Percentiles rank a stretch among this genome's conserved stretches.
Evolutionary conservation across 2,113 vertebrate genomes (phyloP).

Genomic region (Odobenus rosmarus): DNA sequence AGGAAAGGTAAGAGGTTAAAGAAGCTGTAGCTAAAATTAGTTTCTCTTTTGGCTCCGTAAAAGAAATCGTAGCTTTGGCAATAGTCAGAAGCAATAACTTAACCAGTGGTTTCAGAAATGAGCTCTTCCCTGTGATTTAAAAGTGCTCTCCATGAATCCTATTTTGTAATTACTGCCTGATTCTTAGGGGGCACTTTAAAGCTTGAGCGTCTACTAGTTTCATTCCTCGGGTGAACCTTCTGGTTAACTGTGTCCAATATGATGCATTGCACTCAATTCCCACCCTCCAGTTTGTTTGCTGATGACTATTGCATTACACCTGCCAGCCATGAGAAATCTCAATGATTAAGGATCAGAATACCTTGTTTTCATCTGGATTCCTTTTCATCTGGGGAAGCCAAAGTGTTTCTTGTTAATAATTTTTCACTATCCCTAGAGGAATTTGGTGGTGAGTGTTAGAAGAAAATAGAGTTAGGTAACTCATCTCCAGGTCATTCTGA

Average conservation of each 20-base stretch:
- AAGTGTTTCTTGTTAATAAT: constrained; percentile 22
- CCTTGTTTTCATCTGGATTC: not conserved
- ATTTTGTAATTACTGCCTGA: constrained; percentile 41
- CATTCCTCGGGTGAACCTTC: constrained; percentile 36
- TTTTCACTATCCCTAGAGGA: constrained; percentile 10
- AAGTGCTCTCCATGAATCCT: constrained; percentile 30
- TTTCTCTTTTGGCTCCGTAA: constrained; percentile 28
- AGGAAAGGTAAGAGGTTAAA: constrained; percentile 65
- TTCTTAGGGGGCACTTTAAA: constrained; percentile 47
- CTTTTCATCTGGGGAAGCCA: constrained; percentile 43
- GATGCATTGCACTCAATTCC: not conserved
- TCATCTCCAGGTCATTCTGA: not conserved
- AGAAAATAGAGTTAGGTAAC: not conserved
- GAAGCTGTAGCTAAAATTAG: constrained; percentile 70
- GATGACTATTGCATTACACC: constrained; percentile 54
- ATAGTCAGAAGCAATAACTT: constrained; percentile 41
- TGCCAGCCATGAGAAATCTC: constrained; percentile 39
- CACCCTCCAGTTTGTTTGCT: not conserved
- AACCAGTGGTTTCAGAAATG: constrained; percentile 62
- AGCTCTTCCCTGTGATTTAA: constrained; percentile 44
- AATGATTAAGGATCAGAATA: not conserved
- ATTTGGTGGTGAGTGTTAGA: not conserved
- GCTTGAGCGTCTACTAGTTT: not conserved
- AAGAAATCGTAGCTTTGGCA: not conserved
- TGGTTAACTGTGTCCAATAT: not conserved